Evolutionary conservation across 23 tunicate genomes (phyloP).

Genomic region (Phallusia fumigata): DNA sequence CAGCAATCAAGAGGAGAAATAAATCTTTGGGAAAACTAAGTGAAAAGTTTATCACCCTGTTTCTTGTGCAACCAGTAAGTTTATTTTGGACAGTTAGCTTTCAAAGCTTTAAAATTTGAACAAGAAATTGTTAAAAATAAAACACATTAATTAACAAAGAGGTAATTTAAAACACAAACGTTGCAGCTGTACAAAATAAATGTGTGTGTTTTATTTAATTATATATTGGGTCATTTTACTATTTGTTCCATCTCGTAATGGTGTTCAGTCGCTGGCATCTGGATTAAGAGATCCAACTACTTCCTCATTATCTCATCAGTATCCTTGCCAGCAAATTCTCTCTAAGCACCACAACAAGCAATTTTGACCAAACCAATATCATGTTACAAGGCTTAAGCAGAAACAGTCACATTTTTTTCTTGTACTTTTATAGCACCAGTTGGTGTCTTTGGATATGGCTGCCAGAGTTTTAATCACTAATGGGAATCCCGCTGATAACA

Average conservation of each 20-base stretch:
- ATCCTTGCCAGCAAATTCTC: background rate
- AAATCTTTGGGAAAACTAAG: conserved; percentile 65
- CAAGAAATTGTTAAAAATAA: background rate
- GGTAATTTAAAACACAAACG: too few species aligned
- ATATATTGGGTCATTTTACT: too few species aligned
- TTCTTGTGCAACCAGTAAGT: conserved; percentile 67
- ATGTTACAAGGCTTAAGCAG: background rate
- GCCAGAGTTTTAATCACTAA: conserved; percentile 45
- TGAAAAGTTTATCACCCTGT: conserved; percentile 58
- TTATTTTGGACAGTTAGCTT: too few species aligned
- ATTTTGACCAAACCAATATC: too few species aligned
- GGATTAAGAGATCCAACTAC: background rate
- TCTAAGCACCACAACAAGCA: background rate
- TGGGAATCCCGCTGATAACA: conserved; percentile 38
- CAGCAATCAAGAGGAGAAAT: conserved; percentile 48
- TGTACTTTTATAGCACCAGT: conserved; percentile 33
- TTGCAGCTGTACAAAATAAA: too few species aligned
- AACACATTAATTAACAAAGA: too few species aligned
- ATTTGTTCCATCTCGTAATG: too few species aligned
- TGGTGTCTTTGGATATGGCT: conserved; percentile 61
- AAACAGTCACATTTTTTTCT: background rate
- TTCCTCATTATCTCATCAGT: background rate
- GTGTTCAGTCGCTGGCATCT: background rate
- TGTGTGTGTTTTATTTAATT: too few species aligned
- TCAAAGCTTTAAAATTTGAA: background rate